These are phyloP conservation scores for Chlamydotis undulata DNA, from an alignment of 2,113 vertebrate genomes.

Conservation along the genomic window DNA sequence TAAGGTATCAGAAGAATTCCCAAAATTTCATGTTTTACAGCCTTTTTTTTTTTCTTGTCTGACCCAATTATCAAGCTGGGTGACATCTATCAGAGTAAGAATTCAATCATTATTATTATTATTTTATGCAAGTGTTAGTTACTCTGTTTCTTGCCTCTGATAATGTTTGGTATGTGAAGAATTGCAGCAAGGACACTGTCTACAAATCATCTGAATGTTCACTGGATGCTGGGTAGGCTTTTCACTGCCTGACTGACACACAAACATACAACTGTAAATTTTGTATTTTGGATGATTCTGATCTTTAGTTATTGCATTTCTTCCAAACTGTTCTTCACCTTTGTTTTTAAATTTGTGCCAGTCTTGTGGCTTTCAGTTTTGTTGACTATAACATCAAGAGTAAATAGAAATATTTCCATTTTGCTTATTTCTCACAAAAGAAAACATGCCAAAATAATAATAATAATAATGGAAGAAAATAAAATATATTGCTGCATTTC, in stretches of 20 bases:
- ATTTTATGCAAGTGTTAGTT: background rate
- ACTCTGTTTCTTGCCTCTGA: background rate
- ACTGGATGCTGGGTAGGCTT: background rate
- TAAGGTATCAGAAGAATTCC: background rate
- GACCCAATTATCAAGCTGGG: background rate
- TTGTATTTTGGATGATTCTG: background rate
- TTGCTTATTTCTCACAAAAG: background rate
- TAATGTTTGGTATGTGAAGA: background rate
- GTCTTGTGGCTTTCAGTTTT: background rate
- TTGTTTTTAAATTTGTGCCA: background rate
- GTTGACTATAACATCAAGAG: background rate
- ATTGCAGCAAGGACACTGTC: background rate
- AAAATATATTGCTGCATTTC: background rate
- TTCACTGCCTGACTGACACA: background rate
- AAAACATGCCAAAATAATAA: too few relatives aligned
- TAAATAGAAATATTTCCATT: background rate
- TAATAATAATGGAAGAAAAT: background rate
- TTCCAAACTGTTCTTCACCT: background rate
- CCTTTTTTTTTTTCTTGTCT: background rate
- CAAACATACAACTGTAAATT: background rate
- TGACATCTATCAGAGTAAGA: background rate
- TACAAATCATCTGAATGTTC: background rate
- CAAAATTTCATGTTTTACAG: background rate
- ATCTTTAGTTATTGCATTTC: background rate
- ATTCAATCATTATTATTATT: background rate